Conservation (phyloP, 2,888 invertebrate species). For the Trichacis sp. region DNA sequence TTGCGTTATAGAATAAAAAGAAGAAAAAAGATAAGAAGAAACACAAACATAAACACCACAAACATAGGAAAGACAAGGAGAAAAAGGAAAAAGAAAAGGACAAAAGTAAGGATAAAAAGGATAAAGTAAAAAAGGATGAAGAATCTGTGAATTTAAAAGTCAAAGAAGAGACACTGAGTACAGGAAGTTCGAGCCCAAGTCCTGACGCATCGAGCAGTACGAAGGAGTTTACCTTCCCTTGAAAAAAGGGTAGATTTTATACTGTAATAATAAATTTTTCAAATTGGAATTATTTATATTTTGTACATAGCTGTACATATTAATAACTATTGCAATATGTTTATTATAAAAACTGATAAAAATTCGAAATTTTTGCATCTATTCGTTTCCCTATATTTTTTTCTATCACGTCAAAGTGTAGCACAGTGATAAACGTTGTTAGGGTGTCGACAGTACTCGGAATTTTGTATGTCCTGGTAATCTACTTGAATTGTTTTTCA, state of each 20-base stretch:
- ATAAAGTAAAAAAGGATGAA: constrained; percentile 68
- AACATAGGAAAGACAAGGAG: constrained; percentile 72
- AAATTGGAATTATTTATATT: neutral
- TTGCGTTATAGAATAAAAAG: constrained; percentile 72
- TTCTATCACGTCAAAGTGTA: no score
- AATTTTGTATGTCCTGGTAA: no score
- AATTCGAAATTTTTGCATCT: no score
- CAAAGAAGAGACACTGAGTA: constrained; percentile 82
- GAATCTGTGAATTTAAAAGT: constrained; percentile 74
- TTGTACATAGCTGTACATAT: constrained; percentile 1
- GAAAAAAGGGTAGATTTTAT: neutral
- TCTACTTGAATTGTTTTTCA: no score
- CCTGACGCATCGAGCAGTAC: constrained; percentile 71
- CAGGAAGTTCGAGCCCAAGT: constrained; percentile 82
- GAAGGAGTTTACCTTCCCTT: constrained; percentile 61
- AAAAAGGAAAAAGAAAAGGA: constrained; percentile 71
- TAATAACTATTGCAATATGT: neutral
- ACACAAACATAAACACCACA: constrained; percentile 80
- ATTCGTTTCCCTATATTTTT: no score
- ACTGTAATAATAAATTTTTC: no score
- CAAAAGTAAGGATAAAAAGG: constrained; percentile 80
- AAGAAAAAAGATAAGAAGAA: constrained; percentile 93
- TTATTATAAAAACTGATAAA: no score
- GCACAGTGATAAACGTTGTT: no score
- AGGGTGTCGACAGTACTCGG: no score